Evolutionary conservation across 1,140 invertebrate species (phyloP).

Genomic region (Ceratosolen fusciceps): DNA sequence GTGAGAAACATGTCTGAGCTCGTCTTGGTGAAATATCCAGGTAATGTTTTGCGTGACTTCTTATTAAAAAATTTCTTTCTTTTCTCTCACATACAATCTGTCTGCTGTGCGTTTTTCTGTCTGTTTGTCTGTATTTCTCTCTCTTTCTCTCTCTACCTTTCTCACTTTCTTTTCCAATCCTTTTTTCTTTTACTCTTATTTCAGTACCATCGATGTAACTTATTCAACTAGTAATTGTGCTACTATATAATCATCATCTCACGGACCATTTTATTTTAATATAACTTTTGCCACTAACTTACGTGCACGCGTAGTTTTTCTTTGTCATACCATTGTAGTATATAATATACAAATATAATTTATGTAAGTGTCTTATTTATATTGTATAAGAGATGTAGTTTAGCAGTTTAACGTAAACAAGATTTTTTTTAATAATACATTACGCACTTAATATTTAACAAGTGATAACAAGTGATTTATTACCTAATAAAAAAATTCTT

Average conservation of each 20-base stretch:
- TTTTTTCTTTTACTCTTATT: neutral
- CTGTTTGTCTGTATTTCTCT: too few relatives aligned
- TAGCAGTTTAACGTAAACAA: neutral
- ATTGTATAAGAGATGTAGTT: conserved; percentile 5
- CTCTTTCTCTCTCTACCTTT: neutral
- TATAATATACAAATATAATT: conserved; percentile 22
- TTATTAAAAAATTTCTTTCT: conserved; percentile 38
- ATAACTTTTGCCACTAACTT: conserved; percentile 16
- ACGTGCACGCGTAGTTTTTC: neutral
- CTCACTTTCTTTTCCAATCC: neutral
- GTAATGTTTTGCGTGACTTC: conserved; percentile 28
- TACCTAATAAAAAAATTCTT: too few relatives aligned
- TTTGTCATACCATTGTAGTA: neutral
- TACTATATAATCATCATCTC: conserved; percentile 28
- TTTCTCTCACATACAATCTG: too few relatives aligned
- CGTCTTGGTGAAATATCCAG: conserved; percentile 43
- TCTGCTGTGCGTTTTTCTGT: too few relatives aligned
- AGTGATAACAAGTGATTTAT: too few relatives aligned
- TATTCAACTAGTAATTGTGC: conserved; percentile 26
- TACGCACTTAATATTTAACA: too few relatives aligned
- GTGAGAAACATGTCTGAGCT: neutral
- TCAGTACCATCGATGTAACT: neutral
- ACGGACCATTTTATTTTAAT: conserved; percentile 46
- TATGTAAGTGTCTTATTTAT: conserved; percentile 30
- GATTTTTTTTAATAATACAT: conserved; percentile 16